These are phyloP conservation scores for Tanytarsus gracilentus DNA, from an alignment of 2,888 invertebrate genomes.

Conservation along the genomic window DNA sequence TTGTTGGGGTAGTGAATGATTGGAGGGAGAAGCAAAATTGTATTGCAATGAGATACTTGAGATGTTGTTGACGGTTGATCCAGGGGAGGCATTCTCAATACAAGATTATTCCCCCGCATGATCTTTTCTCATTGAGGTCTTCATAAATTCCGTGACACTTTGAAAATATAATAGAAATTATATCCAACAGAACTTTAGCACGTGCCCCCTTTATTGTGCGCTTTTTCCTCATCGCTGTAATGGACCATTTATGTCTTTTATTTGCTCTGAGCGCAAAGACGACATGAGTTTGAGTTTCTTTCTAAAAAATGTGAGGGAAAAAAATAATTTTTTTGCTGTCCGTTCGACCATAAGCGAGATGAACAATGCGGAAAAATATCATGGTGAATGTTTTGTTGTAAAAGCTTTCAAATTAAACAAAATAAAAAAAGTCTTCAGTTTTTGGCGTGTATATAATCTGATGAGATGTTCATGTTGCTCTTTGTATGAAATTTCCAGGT, in stretches of 20 bases:
- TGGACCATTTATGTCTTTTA: conserved; percentile 21
- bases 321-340: conserved; percentile 12
- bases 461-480: conserved; percentile 21
- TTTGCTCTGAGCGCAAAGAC: neutral
- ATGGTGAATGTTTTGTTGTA: conserved; percentile 7
- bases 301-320: too few species aligned
- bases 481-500: neutral
- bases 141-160: too few species aligned
- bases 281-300: too few species aligned
- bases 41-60: too few species aligned
- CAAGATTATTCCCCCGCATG: too few species aligned
- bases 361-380: neutral
- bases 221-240: conserved; percentile 15
- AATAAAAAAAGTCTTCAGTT: conserved; percentile 12
- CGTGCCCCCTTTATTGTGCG: conserved; percentile 13
- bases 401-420: conserved; percentile 20
- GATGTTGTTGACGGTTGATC: too few species aligned
- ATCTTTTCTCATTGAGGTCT: too few species aligned
- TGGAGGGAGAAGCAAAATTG: too few species aligned
- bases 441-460: conserved; percentile 12
- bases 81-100: conserved; percentile 10
- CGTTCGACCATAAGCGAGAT: neutral
- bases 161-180: neutral
- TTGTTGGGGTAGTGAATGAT: neutral
- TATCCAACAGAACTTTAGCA: neutral